A percentile compares a stretch with the other conserved stretches of the same genome.
phyloP scores from a whole-genome alignment of 1,140 invertebrate genomes.

The Penaeus japonicus region DNA sequence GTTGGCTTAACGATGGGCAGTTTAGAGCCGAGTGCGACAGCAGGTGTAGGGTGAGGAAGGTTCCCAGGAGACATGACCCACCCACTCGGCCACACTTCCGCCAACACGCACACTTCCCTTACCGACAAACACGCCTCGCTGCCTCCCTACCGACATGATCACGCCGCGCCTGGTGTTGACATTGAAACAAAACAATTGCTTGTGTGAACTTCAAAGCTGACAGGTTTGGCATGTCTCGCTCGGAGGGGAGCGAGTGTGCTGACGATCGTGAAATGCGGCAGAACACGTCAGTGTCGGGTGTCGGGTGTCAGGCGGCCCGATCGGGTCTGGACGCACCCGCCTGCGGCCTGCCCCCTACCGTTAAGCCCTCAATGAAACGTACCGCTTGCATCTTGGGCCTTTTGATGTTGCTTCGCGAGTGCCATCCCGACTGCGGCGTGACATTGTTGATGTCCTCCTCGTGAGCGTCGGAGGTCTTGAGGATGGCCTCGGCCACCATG shows the following conservation, averaged over 20 bases:
- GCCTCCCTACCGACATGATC: neutral
- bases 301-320: neutral
- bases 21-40: no score
- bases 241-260: neutral
- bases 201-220: no score
- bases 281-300: neutral
- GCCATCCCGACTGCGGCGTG: conserved; percentile 58
- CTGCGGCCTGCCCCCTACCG: neutral
- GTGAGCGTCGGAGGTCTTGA: conserved; percentile 61
- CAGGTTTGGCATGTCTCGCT: neutral
- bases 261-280: neutral
- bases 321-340: conserved; percentile 4
- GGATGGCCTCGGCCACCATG: conserved; percentile 75
- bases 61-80: neutral
- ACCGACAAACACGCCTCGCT: neutral
- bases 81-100: conserved; percentile 6
- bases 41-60: conserved; percentile 1
- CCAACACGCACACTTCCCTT: neutral
- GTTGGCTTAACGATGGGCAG: no score
- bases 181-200: neutral
- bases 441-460: conserved; percentile 61
- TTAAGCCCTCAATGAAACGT: conserved; percentile 17
- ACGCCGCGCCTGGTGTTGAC: neutral
- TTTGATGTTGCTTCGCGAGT: conserved; percentile 41
- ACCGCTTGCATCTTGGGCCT: conserved; percentile 54